Evolutionary conservation across 1,140 invertebrate species (phyloP).

Genomic region (Drosophila quadrilineata): DNA sequence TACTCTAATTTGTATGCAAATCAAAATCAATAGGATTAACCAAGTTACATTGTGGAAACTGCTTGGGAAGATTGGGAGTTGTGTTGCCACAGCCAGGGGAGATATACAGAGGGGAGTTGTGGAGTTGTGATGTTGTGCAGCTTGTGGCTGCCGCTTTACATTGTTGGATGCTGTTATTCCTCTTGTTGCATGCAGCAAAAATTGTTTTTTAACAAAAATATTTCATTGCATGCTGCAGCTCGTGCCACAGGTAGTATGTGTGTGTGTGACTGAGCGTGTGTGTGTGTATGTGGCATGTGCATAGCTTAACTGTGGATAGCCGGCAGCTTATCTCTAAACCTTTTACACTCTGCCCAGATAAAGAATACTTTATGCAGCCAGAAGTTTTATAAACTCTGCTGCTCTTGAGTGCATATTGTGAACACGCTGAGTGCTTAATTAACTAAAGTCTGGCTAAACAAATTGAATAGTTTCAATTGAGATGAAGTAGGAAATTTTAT

Average conservation of each 20-base stretch:
- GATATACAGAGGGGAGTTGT: too few relatives aligned
- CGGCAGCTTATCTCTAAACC: constrained; percentile 51
- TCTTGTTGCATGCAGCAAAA: constrained; percentile 27
- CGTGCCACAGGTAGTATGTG: constrained; percentile 6
- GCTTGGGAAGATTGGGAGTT: too few relatives aligned
- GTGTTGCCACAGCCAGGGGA: too few relatives aligned
- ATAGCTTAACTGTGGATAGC: constrained; percentile 40
- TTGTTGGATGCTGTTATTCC: not conserved
- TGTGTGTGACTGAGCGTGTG: not conserved
- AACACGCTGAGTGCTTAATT: not conserved
- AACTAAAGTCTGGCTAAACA: too few relatives aligned
- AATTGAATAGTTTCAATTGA: too few relatives aligned
- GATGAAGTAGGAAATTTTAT: too few relatives aligned
- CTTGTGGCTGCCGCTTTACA: constrained; percentile 1
- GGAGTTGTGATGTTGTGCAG: constrained; percentile 33
- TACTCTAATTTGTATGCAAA: constrained; percentile 76
- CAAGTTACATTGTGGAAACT: constrained; percentile 66
- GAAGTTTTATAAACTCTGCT: constrained; percentile 23
- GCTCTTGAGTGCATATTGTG: not conserved
- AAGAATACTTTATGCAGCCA: constrained; percentile 51
- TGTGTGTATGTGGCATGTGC: too few relatives aligned
- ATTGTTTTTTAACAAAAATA: constrained; percentile 73
- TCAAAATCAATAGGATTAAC: constrained; percentile 79
- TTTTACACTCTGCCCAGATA: constrained; percentile 54
- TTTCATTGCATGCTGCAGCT: constrained; percentile 41